Evolutionary conservation across 1,140 invertebrate species (phyloP), one percentile per base, ranked within the genome.

Genomic region (Achroia grisella): DNA sequence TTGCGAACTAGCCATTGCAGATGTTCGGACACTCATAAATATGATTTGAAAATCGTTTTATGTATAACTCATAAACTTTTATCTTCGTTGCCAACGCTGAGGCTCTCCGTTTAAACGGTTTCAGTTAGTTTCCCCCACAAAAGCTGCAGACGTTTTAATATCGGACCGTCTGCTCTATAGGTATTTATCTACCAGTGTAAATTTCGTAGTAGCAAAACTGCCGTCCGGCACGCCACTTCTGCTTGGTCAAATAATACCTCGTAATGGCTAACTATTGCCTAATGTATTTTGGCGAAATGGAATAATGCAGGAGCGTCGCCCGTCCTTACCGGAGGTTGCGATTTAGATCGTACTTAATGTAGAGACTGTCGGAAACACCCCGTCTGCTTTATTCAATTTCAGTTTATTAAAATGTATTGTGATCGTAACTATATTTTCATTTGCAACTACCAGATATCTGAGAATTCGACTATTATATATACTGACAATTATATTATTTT

Each of bases 1-100:
- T 63, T 71, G 75, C 66, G 69, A 77, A 80, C 74, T 74, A 66
- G 58, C 76, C 68, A 68, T 68, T 64, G 71, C 73, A 82, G 71
- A 78, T 85, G 78, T 76, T 75, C 70, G 65, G 65, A 67, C 68
- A 70, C 60, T 67, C 67, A 74, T 80, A 85, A 83, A 81, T 83
- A 83, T 85, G 71, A 81, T 85, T 85, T 79, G 72, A 83, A 75
- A 82, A 85, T 78, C 73, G 77, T 78, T 84, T 81, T 79, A 81
- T 79, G 73, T 85, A 80, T 79, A 73, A 76, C 54, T 69, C 72
- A 73, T 85, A 82, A 82, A 85, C 62, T 85, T 85, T 85, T 85
- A 85, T 85, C 75, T 74, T 57, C 66, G 40, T 46, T 48, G 60
- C 48, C 66, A 53, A 51, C 53, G 70, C 56, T 52, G 59, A 62